Base-by-base conservation (phyloP, 2,888 invertebrate species). In the Disparrhopalites patrizii region DNA sequence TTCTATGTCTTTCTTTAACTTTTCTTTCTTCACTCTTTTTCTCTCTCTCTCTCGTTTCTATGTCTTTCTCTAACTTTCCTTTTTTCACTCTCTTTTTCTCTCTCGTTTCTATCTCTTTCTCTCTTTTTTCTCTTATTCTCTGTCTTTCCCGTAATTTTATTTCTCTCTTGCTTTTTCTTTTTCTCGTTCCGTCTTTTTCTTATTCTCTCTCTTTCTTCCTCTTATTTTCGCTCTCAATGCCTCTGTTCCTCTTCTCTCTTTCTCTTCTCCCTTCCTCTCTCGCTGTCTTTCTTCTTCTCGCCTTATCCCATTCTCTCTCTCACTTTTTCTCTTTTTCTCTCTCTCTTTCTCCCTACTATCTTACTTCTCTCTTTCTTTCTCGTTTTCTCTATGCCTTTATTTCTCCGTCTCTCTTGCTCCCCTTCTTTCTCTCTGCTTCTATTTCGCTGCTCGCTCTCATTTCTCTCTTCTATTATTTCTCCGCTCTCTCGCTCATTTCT, bases 181-280 rank as follows among this genome's bases (percentile, higher is more conserved):
- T 40, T 40, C 13, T 40, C 40, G 15, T 18, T 18, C 40, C 3
- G 13, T 18, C 3, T 18, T 40, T 18, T 40, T 18, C n/a, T n/a
- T n/a, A n/a, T n/a, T 3, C 5, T 18, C 40, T 40, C 40, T 3
- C 15, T 40, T 18, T 10, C 15, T 15, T 40, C 18, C 15, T 18
- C 18, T 40, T 18, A 18, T 18, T 18, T 4, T 18, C 3, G 18
- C 18, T 40, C 40, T 18, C 15, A 18, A 40, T 18, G 13, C 13
- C 40, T 18, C 40, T 65, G 52, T 65, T 43, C 56, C 51, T 60
- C 58, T 52, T 50, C 54, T 40, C 28, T 47, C 51, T 25, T 50
- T 51, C 52, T 50, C 61, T 47, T 27, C 51, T 30, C 50, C 20
- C 13, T 51, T 50, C 51, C 43, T 52, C 25, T n/a, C n/a, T n/a